These are phyloP conservation scores for Malurus melanocephalus DNA, from an alignment of 2,113 vertebrate species.

Conservation along the genomic window DNA sequence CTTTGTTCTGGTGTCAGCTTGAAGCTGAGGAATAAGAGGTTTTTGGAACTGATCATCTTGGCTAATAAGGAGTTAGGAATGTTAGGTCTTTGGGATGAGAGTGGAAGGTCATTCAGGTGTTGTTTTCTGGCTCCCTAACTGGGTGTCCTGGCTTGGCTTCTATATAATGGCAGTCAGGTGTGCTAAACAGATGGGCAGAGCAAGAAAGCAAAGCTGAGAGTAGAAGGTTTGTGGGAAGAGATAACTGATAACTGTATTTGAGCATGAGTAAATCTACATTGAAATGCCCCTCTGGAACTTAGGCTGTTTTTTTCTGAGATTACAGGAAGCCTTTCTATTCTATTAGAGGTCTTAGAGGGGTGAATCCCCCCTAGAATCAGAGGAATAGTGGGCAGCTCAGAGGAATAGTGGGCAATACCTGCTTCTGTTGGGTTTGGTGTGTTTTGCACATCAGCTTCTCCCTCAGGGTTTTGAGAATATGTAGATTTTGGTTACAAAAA, in stretches of 20 bases:
- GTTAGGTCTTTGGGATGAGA: neutral
- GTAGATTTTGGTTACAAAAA: neutral
- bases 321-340: neutral
- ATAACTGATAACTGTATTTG: neutral
- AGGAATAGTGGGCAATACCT: neutral
- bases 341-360: neutral
- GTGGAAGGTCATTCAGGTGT: neutral
- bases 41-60: neutral
- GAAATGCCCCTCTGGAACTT: accelerated
- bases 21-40: neutral
- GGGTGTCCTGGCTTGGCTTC: neutral
- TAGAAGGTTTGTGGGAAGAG: neutral
- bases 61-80: neutral
- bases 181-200: neutral
- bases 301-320: neutral
- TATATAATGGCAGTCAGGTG: neutral
- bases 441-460: neutral
- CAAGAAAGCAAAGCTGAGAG: neutral
- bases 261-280: neutral
- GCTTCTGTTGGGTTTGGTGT: neutral
- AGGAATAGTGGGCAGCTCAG: too few relatives aligned
- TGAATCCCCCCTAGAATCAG: neutral
- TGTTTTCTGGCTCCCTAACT: neutral
- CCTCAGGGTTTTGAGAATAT: neutral
- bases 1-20: neutral